A percentile compares a stretch with the other conserved stretches of the same genome.
Conservation (phyloP, 2,888 invertebrate species). For the Griposia aprilina region DNA sequence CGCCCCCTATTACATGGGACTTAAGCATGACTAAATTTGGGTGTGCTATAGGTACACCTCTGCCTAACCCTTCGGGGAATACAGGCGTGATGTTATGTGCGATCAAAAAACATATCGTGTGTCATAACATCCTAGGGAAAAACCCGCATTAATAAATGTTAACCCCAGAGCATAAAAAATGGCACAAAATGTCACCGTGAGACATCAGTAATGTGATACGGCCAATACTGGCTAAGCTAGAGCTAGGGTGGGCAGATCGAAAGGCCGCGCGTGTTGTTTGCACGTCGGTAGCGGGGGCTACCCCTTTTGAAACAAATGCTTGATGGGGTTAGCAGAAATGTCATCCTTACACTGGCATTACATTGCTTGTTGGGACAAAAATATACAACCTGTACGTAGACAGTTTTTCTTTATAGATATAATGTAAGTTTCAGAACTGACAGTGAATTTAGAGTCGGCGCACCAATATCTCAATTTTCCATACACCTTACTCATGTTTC, state of each 20-base stretch:
- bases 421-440: neutral
- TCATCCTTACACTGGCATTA: neutral
- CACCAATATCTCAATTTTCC: too few species aligned
- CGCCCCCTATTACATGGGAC: too few species aligned
- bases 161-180: conserved; percentile 6
- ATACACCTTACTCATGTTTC: too few species aligned
- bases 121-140: neutral
- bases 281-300: neutral
- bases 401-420: neutral
- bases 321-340: conserved; percentile 25
- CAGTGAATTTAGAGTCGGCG: neutral
- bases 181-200: neutral
- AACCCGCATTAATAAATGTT: neutral
- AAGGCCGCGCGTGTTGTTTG: conserved; percentile 38
- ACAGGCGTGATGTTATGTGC: too few species aligned
- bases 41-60: too few species aligned
- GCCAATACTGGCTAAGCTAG: neutral
- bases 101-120: neutral
- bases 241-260: conserved; percentile 19
- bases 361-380: neutral
- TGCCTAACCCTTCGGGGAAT: too few species aligned
- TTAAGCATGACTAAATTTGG: too few species aligned
- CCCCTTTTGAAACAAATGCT: neutral
- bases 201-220: conserved; percentile 5
- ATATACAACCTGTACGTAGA: neutral